These are phyloP conservation scores for Rhabdomys pumilio DNA, from an alignment of 2,797 vertebrate genomes.

Conservation along the genomic window DNA sequence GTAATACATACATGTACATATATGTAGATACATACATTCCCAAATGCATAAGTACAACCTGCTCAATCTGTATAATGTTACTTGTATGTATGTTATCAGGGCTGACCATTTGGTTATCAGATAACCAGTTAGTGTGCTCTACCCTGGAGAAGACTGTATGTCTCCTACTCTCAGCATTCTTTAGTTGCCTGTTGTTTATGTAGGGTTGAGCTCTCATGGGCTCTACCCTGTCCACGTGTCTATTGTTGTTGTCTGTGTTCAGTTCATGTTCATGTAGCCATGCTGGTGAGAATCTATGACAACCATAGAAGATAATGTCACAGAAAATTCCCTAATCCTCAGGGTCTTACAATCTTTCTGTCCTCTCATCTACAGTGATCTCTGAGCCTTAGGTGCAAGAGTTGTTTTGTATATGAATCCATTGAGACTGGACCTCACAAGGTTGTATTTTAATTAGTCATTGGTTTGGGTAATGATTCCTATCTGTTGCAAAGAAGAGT, in stretches of 20 bases:
- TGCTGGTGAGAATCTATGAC: neutral
- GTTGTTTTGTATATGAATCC: neutral
- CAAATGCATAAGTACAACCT: neutral
- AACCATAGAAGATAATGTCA: neutral
- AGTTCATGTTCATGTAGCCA: neutral
- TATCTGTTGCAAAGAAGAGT: neutral
- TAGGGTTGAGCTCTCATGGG: neutral
- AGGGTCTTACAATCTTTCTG: neutral
- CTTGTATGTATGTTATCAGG: neutral
- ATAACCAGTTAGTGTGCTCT: neutral
- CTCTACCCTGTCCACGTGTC: neutral
- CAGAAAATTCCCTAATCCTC: neutral
- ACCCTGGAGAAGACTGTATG: neutral
- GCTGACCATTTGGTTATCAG: neutral
- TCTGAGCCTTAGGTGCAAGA: neutral
- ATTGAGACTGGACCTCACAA: too few relatives aligned
- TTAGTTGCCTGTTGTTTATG: neutral
- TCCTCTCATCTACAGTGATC: neutral
- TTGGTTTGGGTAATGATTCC: neutral
- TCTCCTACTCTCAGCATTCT: neutral
- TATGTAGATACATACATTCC: neutral
- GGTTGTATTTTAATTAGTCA: neutral
- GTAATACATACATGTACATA: neutral
- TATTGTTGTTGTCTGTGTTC: neutral
- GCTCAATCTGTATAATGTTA: neutral